A percentile compares a stretch with the other conserved stretches of the same genome.
phyloP scores from a whole-genome alignment of 2,113 vertebrate species.

The Strix aluco region DNA sequence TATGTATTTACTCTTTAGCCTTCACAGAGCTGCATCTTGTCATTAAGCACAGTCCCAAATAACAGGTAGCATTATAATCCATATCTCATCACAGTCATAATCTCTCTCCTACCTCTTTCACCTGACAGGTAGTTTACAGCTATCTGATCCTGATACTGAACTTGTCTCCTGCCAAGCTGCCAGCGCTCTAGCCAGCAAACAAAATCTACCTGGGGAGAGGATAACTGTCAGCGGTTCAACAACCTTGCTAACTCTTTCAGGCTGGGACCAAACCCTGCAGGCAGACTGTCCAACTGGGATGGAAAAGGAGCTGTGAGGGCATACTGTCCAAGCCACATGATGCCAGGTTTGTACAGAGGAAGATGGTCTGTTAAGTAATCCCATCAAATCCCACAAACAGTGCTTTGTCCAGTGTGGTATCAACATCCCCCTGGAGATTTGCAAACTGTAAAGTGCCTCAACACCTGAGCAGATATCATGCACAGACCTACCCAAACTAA shows the following conservation, averaged over 20 bases:
- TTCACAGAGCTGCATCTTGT: neutral
- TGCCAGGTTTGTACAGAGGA: neutral
- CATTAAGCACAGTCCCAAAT: neutral
- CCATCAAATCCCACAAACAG: neutral
- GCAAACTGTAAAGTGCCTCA: neutral
- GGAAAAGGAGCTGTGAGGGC: neutral
- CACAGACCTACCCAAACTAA: neutral
- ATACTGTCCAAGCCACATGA: neutral
- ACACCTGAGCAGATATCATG: neutral
- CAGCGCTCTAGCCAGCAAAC: neutral
- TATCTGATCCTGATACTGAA: neutral
- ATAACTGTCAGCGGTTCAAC: neutral
- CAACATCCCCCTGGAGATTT: neutral
- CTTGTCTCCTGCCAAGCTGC: neutral
- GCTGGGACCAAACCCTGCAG: neutral
- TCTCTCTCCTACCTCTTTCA: neutral
- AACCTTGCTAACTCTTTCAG: neutral
- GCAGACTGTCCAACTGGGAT: neutral
- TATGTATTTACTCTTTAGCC: neutral
- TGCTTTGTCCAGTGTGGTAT: neutral
- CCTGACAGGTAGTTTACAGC: slow-evolving; percentile 23
- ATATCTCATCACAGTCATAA: slow-evolving; percentile 3
- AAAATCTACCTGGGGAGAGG: neutral
- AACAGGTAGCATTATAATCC: neutral
- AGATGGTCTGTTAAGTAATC: neutral